Evolutionary conservation across 2,797 vertebrate genomes (phyloP), one percentile per base, ranked within the genome.

Genomic region (Otolemur crassicaudatus): DNA sequence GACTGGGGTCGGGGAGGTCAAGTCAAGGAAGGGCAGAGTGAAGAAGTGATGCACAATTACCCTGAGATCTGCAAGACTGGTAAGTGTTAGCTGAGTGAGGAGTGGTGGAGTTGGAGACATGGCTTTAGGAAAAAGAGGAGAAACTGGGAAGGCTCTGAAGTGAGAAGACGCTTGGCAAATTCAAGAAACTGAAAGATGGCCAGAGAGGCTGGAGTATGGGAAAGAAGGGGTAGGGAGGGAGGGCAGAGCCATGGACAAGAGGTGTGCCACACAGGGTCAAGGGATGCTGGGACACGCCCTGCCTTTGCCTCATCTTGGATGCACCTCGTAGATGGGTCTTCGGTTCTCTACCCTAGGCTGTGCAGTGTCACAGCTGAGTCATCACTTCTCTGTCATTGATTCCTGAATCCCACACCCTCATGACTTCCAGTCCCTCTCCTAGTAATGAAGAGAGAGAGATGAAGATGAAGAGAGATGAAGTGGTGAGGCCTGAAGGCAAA

Each of bases 31-130:
- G 88, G 34, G 25, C 73, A 79, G 25, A 60, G 65, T 92, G 61
- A 95, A 84, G 95, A 95, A 93, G 87, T 91, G 82, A 77, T 80
- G 19, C 27, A 76, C 29, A 84, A 20, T 93, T 77, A 94, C 87
- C 40, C 87, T 94, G 95, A 94, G 85, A 88, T 79, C 72, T 90
- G 85, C 77, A 88, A 43, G 49, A 75, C 82, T 86, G 82, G 46
- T 76, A 75, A 76, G n/a, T 43, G 58, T 70, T 81, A 77, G 63
- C 49, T 85, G 90, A 65, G 31, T 63, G 69, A 94, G 60, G 70
- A 87, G 76, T 61, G 40, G 79, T 23, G 23, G 19, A 69, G 23
- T 69, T 83, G 75, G 63, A 53, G 53, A 49, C 11, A 4, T 63
- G 63, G 29, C 43, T 94, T 87, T 67, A 91, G 80, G 76, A 94